phyloP scores from a whole-genome alignment of 2,113 vertebrate genomes.

The Actenoides hombroni region DNA sequence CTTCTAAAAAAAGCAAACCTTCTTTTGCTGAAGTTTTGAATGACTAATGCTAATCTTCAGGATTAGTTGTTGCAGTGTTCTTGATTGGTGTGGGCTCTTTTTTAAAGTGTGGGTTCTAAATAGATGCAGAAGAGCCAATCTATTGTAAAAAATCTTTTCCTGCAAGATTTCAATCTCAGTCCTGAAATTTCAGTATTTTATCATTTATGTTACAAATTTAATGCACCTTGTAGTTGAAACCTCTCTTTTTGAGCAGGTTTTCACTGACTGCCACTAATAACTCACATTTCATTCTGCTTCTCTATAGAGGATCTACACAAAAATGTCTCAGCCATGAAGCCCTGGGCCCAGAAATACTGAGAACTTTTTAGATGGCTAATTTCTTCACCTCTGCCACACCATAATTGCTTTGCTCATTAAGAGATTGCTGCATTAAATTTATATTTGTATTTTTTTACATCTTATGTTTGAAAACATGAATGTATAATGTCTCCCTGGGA shows the following conservation, averaged over 20 bases:
- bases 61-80: background rate
- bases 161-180: background rate
- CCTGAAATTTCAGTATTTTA: background rate
- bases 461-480: slow-evolving; percentile 72
- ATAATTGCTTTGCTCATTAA: slow-evolving; percentile 53
- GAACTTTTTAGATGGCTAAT: background rate
- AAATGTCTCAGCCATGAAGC: background rate
- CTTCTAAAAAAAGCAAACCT: fast-evolving
- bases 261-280: background rate
- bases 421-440: slow-evolving; percentile 54
- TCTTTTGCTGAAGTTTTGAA: background rate
- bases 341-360: background rate
- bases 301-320: background rate
- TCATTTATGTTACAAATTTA: background rate
- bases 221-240: background rate
- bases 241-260: background rate
- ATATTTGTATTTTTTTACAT: slow-evolving; percentile 65
- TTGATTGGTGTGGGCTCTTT: fast-evolving
- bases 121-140: background rate
- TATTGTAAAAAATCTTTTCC: background rate
- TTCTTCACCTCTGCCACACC: background rate
- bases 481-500: slow-evolving; percentile 74
- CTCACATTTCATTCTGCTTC: background rate
- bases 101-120: background rate
- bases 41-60: background rate